Evolutionary conservation across 2,113 vertebrate genomes (phyloP).

Genomic region (Nematolebias whitei): DNA sequence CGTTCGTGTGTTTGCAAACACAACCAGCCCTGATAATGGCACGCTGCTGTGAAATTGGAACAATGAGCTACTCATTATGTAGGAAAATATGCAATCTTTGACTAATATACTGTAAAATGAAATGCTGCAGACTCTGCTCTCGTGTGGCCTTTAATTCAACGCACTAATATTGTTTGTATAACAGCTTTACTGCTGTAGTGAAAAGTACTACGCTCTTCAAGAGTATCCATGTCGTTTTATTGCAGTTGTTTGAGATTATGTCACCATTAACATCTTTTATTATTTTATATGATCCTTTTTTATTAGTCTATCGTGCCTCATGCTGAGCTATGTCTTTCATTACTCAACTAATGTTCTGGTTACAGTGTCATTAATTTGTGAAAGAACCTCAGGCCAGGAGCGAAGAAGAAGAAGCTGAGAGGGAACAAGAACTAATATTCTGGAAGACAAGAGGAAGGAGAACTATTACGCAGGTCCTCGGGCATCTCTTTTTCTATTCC

Average conservation of each 20-base stretch:
- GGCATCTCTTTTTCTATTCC: conserved; percentile 35
- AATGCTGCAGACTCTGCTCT: background rate
- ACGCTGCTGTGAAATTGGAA: conserved; percentile 25
- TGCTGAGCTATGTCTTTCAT: conserved; percentile 58
- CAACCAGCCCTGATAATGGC: conserved; percentile 17
- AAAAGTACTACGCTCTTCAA: background rate
- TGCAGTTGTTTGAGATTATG: conserved; percentile 25
- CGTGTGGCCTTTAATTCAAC: background rate
- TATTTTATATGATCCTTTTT: conserved; percentile 31
- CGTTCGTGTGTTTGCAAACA: conserved; percentile 12
- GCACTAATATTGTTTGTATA: background rate
- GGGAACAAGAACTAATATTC: conserved; percentile 57
- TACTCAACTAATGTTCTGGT: conserved; percentile 68
- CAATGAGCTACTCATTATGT: conserved; percentile 19
- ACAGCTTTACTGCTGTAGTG: background rate
- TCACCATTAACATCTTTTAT: conserved; percentile 36
- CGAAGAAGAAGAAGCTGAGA: conserved; percentile 44
- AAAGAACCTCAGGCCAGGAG: conserved; percentile 60
- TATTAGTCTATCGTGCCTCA: conserved; percentile 42
- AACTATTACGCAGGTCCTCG: conserved; percentile 45
- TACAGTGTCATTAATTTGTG: conserved; percentile 72
- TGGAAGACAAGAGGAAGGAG: conserved; percentile 50
- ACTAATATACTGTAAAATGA: background rate
- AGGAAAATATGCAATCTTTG: conserved; percentile 13
- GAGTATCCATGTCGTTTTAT: background rate